These are phyloP conservation scores for Deroplatys truncata DNA, from an alignment of 2,888 invertebrate genomes.

Conservation along the genomic window DNA sequence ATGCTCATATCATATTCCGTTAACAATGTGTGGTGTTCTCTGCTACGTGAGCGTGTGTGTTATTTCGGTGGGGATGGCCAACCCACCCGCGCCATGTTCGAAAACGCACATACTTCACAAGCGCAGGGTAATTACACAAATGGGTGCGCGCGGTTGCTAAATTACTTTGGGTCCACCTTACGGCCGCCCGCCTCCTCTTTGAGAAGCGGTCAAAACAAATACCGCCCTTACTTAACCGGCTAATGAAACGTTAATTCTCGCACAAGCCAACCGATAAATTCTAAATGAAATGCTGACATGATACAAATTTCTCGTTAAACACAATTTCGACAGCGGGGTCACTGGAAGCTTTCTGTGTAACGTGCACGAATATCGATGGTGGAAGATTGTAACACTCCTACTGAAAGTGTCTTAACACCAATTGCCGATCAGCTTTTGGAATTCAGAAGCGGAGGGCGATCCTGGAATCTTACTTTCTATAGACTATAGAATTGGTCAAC, in stretches of 20 bases:
- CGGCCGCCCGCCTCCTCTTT: background rate
- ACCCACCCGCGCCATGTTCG: background rate
- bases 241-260: background rate
- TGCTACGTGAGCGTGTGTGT: background rate
- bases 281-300: background rate
- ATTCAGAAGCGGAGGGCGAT: too few species aligned
- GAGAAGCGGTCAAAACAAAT: background rate
- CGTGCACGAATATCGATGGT: background rate
- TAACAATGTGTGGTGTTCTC: constrained; percentile 17
- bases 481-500: too few species aligned
- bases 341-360: background rate
- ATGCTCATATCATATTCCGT: constrained; percentile 27
- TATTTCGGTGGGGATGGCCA: background rate
- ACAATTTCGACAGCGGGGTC: background rate
- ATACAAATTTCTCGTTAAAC: background rate
- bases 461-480: too few species aligned
- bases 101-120: constrained; percentile 1
- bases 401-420: too few species aligned
- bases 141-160: background rate
- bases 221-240: background rate
- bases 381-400: too few species aligned
- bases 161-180: background rate
- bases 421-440: too few species aligned
- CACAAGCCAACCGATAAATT: background rate
- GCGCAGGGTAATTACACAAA: constrained; percentile 11